Evolutionary conservation across 2,113 vertebrate genomes (phyloP), one percentile per base, ranked within the genome.

Genomic region (Pseudorhombus dupliciocellatus): DNA sequence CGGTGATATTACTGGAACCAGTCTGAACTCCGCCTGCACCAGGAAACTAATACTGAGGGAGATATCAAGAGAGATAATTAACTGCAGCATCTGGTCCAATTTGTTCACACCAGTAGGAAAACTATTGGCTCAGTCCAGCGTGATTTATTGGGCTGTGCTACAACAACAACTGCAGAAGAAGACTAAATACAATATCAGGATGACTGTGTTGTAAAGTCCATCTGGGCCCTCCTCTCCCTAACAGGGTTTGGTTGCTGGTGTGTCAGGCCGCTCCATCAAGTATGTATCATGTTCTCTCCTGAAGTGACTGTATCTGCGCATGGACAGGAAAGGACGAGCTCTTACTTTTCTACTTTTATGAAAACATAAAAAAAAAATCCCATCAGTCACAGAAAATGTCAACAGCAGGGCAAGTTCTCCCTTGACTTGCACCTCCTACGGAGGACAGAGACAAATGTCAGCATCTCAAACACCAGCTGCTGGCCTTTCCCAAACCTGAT

Each of bases 361-460:
- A 18, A 66, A 22, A 34, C 10, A 11, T 34, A 1, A 9, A 31
- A 63, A 48, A 66, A 60, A 77, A 75, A 68, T 46, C 15, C 7
- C 11, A 66, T 46, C 66, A 61, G 60, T 66, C 31, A 4, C 8
- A 25, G 54, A 74, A 75, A 82, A 87, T 86, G 89, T 89, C 84
- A 81, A 67, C 73, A 66, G 46, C 85, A 64, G 70, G 77, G 54
- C 40, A 79, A 72, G 61, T n/a, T 28, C 37, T 84, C 67, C 57
- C 64, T 26, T 42, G 66, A 51, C 40, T 75, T 68, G 18, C 16
- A 68, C 74, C 31, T 31, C 44, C 67, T 25, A 31, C 57, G 55
- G 56, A 63, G 12, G 55, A 73, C 77, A 74, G 31, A 57, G 75
- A 84, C 79, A 83, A 88, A 91, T 83, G 84, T 69, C 86, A 87